A percentile compares a stretch with the other conserved stretches of the same genome.
Conservation (phyloP, 2,797 vertebrate species). For the Danio aesculapii region DNA sequence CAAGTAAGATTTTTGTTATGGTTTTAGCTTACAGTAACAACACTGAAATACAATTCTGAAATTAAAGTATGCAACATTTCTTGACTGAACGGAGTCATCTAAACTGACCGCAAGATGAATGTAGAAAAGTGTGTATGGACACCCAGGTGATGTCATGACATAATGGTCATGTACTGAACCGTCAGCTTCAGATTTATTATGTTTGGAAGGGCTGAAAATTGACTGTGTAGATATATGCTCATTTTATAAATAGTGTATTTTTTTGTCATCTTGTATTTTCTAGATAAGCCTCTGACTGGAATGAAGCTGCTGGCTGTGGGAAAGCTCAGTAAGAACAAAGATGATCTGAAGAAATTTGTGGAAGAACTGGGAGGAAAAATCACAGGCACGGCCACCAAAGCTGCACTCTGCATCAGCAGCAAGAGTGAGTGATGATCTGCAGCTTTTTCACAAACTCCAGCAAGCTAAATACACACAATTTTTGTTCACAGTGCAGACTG, state of each 20-base stretch:
- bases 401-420: constrained; percentile 90
- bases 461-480: background rate
- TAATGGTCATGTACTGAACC: background rate
- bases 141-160: background rate
- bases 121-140: background rate
- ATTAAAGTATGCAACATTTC: no score
- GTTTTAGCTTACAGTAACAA: no score
- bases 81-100: no score
- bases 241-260: background rate
- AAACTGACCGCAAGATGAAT: background rate
- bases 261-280: background rate
- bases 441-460: background rate
- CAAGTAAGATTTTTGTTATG: no score
- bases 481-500: background rate
- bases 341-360: constrained; percentile 86
- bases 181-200: background rate
- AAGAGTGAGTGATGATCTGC: constrained; percentile 83
- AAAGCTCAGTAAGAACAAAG: constrained; percentile 92
- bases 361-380: constrained; percentile 94
- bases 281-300: constrained; percentile 90
- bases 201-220: background rate
- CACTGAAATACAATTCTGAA: no score
- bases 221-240: background rate
- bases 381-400: constrained; percentile 85
- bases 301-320: constrained; percentile 91